Conservation (phyloP, 2,113 vertebrate species). For the Gavia stellata region DNA sequence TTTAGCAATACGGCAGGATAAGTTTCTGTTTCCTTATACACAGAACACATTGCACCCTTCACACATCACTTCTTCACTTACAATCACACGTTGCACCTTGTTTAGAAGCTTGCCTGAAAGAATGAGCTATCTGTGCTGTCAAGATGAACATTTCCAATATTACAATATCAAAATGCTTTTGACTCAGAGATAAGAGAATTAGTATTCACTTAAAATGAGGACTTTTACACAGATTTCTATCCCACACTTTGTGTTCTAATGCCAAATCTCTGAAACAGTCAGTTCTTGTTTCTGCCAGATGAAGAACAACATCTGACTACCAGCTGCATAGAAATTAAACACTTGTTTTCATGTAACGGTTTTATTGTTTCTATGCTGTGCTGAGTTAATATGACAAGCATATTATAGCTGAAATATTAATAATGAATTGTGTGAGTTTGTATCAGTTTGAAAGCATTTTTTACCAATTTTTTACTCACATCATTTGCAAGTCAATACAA, state of each 20-base stretch:
- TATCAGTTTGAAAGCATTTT: neutral
- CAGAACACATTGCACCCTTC: neutral
- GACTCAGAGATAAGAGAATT: conserved; percentile 1
- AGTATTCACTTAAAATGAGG: neutral
- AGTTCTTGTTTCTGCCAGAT: neutral
- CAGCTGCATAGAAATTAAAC: neutral
- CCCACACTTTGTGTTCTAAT: neutral
- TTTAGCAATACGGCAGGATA: neutral
- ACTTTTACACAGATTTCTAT: neutral
- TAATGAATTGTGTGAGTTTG: neutral
- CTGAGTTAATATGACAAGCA: neutral
- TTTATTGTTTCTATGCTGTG: neutral
- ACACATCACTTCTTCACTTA: neutral
- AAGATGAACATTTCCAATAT: neutral
- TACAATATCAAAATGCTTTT: neutral
- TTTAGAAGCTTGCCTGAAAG: neutral
- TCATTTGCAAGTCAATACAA: conserved; percentile 6
- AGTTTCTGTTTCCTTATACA: neutral
- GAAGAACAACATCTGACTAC: neutral
- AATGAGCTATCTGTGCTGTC: neutral
- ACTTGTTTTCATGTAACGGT: neutral
- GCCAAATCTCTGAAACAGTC: neutral
- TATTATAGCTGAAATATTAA: neutral
- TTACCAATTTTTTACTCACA: neutral
- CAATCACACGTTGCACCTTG: neutral